Conservation (phyloP, 2,113 vertebrate genomes). For the Microtus pennsylvanicus region DNA sequence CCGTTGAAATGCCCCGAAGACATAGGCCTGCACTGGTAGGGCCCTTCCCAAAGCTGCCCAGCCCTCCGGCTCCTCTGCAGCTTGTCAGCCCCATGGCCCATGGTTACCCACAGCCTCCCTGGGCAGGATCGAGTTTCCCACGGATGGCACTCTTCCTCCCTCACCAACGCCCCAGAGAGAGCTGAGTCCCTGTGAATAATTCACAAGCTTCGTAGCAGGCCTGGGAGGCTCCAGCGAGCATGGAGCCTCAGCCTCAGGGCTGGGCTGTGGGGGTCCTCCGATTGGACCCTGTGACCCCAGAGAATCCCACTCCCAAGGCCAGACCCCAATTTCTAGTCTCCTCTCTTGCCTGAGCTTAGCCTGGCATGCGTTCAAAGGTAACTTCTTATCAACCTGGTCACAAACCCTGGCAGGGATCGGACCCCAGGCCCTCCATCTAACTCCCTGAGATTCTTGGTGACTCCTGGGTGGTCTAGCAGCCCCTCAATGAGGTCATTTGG, state of each 20-base stretch:
- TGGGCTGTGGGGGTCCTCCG: neutral
- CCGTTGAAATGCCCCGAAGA: neutral
- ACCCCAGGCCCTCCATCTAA: neutral
- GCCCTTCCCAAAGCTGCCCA: neutral
- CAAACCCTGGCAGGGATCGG: fast-evolving
- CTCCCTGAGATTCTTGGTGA: conserved; percentile 34
- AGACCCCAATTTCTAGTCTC: neutral
- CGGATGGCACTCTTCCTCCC: conserved; percentile 2
- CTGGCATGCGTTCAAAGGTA: neutral
- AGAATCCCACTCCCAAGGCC: neutral
- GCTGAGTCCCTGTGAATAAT: conserved; percentile 78
- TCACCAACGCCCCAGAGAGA: conserved; percentile 26
- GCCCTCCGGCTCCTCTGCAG: neutral
- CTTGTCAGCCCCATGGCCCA: neutral
- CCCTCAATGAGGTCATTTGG: conserved; percentile 18
- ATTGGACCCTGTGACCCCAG: neutral
- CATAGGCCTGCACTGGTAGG: neutral
- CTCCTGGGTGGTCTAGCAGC: neutral
- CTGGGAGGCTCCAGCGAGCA: neutral
- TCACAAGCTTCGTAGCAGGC: conserved; percentile 65
- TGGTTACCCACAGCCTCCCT: conserved; percentile 22
- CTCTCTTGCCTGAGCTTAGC: neutral
- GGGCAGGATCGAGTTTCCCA: conserved; percentile 67
- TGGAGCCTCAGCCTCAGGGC: fast-evolving
- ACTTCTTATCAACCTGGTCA: conserved; percentile 52